Conservation (phyloP, 2,113 vertebrate species). For the Microtus ochrogaster region DNA sequence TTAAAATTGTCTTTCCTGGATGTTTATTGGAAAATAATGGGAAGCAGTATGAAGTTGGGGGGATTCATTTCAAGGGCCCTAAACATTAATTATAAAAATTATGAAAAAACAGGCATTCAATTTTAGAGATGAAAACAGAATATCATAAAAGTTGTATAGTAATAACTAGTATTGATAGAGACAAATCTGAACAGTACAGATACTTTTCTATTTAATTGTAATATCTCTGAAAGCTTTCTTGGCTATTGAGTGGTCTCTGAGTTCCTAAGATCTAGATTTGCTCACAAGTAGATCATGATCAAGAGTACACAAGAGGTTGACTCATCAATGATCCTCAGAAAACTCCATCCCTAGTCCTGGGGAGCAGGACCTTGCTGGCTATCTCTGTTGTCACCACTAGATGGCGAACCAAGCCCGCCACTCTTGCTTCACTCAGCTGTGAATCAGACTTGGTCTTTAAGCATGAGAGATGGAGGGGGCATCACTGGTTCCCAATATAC, state of each 20-base stretch:
- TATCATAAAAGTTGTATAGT: background rate
- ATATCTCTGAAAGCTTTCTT: background rate
- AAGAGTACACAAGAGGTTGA: background rate
- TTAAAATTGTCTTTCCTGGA: background rate
- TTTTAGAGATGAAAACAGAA: slow-evolving; percentile 40
- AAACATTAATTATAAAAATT: slow-evolving; percentile 27
- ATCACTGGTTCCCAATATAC: background rate
- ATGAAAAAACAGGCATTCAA: background rate
- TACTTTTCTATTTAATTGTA: background rate
- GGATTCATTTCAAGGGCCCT: background rate
- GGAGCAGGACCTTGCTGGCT: background rate
- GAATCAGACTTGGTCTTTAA: slow-evolving; percentile 25
- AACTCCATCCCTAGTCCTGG: too few relatives aligned
- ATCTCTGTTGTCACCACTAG: slow-evolving; percentile 67
- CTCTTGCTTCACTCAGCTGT: background rate
- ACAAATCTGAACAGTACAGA: background rate
- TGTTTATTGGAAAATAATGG: background rate
- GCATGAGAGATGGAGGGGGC: background rate
- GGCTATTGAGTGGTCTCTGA: background rate
- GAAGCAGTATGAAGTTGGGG: background rate
- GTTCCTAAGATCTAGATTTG: background rate
- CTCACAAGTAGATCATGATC: background rate
- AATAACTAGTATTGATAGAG: background rate
- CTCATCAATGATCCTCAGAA: background rate
- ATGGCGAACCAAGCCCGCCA: slow-evolving; percentile 70